Evolutionary conservation across 2,888 invertebrate genomes (phyloP).

Genomic region (Patella pellucida): DNA sequence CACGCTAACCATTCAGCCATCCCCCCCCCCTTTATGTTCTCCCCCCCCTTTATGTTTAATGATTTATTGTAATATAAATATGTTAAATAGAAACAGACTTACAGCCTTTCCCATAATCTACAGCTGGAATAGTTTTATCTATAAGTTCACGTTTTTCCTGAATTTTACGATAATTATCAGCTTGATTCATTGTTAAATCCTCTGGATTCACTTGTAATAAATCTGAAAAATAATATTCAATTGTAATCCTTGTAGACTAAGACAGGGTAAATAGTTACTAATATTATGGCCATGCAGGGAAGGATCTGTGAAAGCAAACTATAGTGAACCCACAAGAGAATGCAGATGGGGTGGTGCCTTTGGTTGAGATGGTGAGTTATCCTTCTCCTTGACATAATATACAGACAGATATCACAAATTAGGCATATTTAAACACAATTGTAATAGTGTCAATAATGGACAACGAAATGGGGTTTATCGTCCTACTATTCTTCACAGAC

Average conservation of each 20-base stretch:
- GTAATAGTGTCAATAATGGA: neutral
- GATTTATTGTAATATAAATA: too few relatives aligned
- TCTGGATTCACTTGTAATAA: slow-evolving; percentile 65
- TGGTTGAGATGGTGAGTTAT: too few relatives aligned
- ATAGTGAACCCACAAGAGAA: too few relatives aligned
- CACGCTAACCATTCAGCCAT: too few relatives aligned
- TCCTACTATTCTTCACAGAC: too few relatives aligned
- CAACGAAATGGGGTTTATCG: too few relatives aligned
- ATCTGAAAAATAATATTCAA: slow-evolving; percentile 45
- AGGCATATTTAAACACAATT: neutral
- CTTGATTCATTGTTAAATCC: slow-evolving; percentile 69
- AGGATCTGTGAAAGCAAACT: too few relatives aligned
- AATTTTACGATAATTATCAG: slow-evolving; percentile 61
- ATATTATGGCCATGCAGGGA: too few relatives aligned
- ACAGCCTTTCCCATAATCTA: slow-evolving; percentile 71
- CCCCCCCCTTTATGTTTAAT: neutral
- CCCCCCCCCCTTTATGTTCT: too few relatives aligned
- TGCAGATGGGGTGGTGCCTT: too few relatives aligned
- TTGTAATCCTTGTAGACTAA: too few relatives aligned
- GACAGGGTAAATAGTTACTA: too few relatives aligned
- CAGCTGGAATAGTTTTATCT: slow-evolving; percentile 67
- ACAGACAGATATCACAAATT: neutral
- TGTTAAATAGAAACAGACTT: slow-evolving; percentile 42
- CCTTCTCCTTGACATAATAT: neutral
- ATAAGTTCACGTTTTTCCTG: slow-evolving; percentile 68